Evolutionary conservation across 2,888 invertebrate species (phyloP).

Genomic region (Encarsia formosa): DNA sequence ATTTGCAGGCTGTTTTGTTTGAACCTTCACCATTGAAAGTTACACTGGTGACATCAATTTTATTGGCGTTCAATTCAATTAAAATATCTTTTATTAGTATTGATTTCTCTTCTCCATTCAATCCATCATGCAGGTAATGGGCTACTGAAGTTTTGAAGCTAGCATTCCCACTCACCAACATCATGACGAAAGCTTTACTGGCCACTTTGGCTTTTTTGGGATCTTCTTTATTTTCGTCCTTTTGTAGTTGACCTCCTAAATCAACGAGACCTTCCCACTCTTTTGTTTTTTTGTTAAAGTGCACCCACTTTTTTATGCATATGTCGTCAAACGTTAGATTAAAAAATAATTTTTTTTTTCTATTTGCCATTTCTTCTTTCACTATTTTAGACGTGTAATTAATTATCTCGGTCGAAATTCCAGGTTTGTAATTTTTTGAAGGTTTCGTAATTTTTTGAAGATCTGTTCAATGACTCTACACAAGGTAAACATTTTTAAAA

Average conservation of each 20-base stretch:
- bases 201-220: background rate
- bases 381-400: background rate
- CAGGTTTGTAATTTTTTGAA: background rate
- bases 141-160: conserved; percentile 23
- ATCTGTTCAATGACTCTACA: background rate
- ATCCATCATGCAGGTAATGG: conserved; percentile 19
- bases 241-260: conserved; percentile 12
- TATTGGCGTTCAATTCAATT: conserved; percentile 9
- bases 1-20: conserved; percentile 11
- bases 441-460: too few relatives aligned
- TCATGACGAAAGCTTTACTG: background rate
- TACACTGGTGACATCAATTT: conserved; percentile 14
- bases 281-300: background rate
- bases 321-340: conserved; percentile 9
- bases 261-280: conserved; percentile 8
- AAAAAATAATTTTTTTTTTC: background rate
- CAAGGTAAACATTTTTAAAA: background rate
- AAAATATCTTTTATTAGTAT: conserved; percentile 17
- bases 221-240: background rate
- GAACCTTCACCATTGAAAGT: conserved; percentile 18
- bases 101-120: conserved; percentile 19
- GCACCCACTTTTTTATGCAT: background rate
- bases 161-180: conserved; percentile 3
- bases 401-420: conserved; percentile 1
- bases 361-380: background rate